phyloP scores from a whole-genome alignment of 2,797 vertebrate genomes.

The Columba guinea region DNA sequence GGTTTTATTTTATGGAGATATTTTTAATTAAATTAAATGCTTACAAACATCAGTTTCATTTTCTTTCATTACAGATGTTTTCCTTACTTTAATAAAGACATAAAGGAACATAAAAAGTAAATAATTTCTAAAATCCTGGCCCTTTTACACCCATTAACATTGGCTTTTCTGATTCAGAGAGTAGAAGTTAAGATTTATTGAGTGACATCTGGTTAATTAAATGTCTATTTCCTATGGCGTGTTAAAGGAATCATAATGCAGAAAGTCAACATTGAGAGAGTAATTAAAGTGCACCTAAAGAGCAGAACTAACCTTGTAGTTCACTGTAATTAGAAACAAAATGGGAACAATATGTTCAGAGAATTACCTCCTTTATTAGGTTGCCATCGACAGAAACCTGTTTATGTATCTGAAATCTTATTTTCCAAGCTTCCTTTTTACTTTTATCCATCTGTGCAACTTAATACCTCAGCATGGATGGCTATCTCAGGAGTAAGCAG shows the following conservation, averaged over 20 bases:
- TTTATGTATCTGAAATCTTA: constrained; percentile 63
- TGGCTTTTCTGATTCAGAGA: constrained; percentile 65
- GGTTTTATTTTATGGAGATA: background rate
- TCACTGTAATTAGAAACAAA: constrained; percentile 78
- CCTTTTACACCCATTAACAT: background rate
- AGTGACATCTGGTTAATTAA: constrained; percentile 80
- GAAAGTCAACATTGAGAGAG: constrained; percentile 73
- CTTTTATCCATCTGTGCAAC: constrained; percentile 37
- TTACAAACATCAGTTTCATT: constrained; percentile 31
- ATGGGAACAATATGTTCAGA: constrained; percentile 68
- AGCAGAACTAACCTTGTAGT: constrained; percentile 72
- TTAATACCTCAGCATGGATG: constrained; percentile 11
- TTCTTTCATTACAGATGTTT: constrained; percentile 31
- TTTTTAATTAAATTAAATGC: constrained; percentile 40
- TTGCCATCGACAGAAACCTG: constrained; percentile 59
- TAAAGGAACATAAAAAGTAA: constrained; percentile 25
- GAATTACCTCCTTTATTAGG: constrained; percentile 69
- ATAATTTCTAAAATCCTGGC: constrained; percentile 50
- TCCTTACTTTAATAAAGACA: constrained; percentile 30
- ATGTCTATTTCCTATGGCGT: constrained; percentile 70
- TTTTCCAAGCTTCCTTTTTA: constrained; percentile 52
- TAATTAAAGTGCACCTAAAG: constrained; percentile 75
- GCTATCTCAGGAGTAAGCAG: background rate
- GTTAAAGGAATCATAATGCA: constrained; percentile 73
- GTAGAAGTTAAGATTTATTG: constrained; percentile 74